Evolutionary conservation across 2,888 invertebrate species (phyloP).

Genomic region (Lepidochrysops patricia): DNA sequence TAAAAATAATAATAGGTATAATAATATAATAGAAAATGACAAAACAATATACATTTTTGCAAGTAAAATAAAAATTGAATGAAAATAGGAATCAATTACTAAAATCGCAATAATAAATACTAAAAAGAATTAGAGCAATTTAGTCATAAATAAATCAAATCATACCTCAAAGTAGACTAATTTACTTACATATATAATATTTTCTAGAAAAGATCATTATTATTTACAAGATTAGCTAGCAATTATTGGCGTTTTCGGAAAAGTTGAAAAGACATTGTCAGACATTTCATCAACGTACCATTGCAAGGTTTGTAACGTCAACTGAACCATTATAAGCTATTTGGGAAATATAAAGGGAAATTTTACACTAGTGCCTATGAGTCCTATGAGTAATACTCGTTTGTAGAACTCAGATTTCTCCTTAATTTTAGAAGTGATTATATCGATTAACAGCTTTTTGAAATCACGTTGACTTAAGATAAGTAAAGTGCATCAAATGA

Average conservation of each 20-base stretch:
- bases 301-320: neutral
- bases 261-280: neutral
- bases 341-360: too few species aligned
- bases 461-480: too few species aligned
- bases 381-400: too few species aligned
- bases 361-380: too few species aligned
- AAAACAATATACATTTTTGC: too few species aligned
- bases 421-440: too few species aligned
- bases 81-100: neutral
- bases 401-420: too few species aligned
- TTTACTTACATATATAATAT: neutral
- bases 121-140: neutral
- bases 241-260: neutral
- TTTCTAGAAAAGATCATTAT: neutral
- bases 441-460: too few species aligned
- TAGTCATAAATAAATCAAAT: neutral
- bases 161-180: neutral
- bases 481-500: neutral
- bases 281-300: neutral
- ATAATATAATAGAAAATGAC: neutral
- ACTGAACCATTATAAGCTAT: neutral
- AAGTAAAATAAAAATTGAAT: too few species aligned
- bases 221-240: neutral
- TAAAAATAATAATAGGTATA: too few species aligned
- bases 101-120: neutral